Evolutionary conservation across 2,888 invertebrate species (phyloP).

Genomic region (Apotomis betuletana): DNA sequence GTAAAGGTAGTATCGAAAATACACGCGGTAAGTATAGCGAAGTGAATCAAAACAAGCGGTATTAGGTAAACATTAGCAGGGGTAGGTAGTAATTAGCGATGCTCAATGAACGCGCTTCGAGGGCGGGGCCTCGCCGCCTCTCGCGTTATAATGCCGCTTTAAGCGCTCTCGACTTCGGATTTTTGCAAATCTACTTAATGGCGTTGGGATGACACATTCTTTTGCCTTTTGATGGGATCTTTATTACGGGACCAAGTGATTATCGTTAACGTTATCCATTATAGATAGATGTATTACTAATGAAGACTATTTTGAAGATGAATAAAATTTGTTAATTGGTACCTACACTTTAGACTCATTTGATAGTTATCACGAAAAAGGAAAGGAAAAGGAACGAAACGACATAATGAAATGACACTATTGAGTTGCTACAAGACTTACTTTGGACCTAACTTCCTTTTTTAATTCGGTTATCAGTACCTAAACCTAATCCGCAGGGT

Average conservation of each 20-base stretch:
- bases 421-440: too few relatives aligned
- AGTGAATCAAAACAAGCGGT: conserved; percentile 13
- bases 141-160: conserved; percentile 44
- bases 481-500: too few relatives aligned
- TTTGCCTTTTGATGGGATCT: conserved; percentile 9
- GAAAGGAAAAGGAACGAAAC: too few relatives aligned
- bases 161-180: conserved; percentile 42
- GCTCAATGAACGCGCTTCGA: conserved; percentile 55
- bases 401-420: too few relatives aligned
- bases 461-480: too few relatives aligned
- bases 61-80: conserved; percentile 41
- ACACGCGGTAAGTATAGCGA: not conserved
- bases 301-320: not conserved
- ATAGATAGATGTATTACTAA: not conserved
- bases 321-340: too few relatives aligned
- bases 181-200: conserved; percentile 38
- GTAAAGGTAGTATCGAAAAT: too few relatives aligned
- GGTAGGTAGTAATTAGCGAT: conserved; percentile 54
- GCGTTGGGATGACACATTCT: conserved; percentile 20
- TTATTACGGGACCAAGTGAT: conserved; percentile 1
- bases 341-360: too few relatives aligned
- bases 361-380: too few relatives aligned
- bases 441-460: too few relatives aligned
- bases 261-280: not conserved
- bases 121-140: conserved; percentile 51